Base-by-base conservation (phyloP, 2,113 vertebrate genomes). In the Catharus bicknelli region DNA sequence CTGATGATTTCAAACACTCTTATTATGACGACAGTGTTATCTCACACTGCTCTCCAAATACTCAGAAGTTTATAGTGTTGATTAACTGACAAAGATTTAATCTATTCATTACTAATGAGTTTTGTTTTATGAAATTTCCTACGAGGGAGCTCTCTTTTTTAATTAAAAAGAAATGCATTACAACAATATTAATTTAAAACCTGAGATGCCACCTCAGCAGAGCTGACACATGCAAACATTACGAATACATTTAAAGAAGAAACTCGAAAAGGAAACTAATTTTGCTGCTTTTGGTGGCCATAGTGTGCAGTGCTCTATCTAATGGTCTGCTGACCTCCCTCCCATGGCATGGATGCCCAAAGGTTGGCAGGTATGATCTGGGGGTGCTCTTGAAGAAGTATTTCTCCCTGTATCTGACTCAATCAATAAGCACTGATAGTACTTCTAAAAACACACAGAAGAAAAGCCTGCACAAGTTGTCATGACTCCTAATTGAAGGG, bases 71-170 rank as follows among this genome's bases (percentile, higher is more conserved):
- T 82, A 87, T 88, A 86, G 90, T 86, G 94, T 86, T 94, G 90
- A 96, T 93, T 94, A 96, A 86, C 93, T 90, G 93, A 83, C 91
- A 95, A 94, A 89, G 86, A 90, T 90, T 94, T 89, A 90, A 96
- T 91, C 61, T 86, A 76, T 89, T 92, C 90, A 95, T 86, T 91
- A 87, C 68, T 94, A 88, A 96, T 86, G 77, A 95, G 82, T 85
- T 91, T 92, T 90, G 83, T 29, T 94, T 87, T 70, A 91, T 59
- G 91, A 92, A 92, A 91, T 94, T 91, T 90, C 90, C 90, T 92
- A 43, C 0, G 0, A 89, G 82, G 54, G 34, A 90, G 78, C 58
- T 87, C 84, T 95, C 77, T 90, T 74, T 95, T 94, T 94, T 91
- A 96, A 95, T 95, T 94, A 92, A 89, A 95, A 54, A 77, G 29